phyloP scores from a whole-genome alignment of 1,140 invertebrate genomes.

The Palaemon carinicauda region DNA sequence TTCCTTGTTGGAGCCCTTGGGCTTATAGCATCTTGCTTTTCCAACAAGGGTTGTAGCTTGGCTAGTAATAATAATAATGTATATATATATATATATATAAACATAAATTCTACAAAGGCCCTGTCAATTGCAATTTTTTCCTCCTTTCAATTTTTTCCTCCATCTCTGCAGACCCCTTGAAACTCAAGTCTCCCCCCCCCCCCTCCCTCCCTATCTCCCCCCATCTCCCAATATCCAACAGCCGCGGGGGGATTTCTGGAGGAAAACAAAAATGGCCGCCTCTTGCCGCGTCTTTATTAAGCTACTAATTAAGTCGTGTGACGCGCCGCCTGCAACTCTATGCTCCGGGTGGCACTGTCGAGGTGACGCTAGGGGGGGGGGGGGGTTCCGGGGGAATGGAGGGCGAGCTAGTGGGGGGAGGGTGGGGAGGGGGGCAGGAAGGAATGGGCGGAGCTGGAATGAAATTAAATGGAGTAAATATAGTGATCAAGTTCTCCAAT shows the following conservation, averaged over 20 bases:
- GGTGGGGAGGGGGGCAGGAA: background rate
- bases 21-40: too few species aligned
- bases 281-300: conserved; percentile 33
- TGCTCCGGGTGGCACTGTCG: background rate
- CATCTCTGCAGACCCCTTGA: background rate
- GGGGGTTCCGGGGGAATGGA: too few species aligned
- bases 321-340: background rate
- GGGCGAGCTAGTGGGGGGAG: background rate
- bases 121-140: background rate
- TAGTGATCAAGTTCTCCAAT: too few species aligned
- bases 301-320: conserved; percentile 45
- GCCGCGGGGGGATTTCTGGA: background rate
- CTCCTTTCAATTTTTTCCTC: background rate
- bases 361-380: background rate
- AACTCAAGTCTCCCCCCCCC: background rate
- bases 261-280: background rate
- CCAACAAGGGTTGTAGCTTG: too few species aligned
- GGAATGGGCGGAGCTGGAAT: background rate
- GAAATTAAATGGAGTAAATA: background rate
- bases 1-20: too few species aligned
- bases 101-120: too few species aligned
- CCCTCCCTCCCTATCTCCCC: background rate
- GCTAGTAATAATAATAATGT: too few species aligned
- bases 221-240: background rate
- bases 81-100: too few species aligned